phyloP scores from a whole-genome alignment of 1,140 invertebrate species.

The Antheraea mylitta region DNA sequence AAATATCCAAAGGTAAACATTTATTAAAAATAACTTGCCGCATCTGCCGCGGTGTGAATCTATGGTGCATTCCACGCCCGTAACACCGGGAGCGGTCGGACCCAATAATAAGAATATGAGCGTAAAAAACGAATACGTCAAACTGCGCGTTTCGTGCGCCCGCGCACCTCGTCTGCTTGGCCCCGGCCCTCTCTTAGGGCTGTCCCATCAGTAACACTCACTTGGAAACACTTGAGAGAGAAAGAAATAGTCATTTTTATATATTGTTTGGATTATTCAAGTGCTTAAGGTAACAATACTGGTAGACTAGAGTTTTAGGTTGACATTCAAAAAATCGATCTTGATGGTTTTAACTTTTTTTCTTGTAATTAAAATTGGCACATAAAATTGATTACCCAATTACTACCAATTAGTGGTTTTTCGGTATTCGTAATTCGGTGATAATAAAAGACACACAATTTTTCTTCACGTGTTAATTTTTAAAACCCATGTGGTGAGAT shows the following conservation, averaged over 20 bases:
- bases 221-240: background rate
- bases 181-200: constrained; percentile 12
- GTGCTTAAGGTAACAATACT: background rate
- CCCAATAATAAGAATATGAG: constrained; percentile 75
- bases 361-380: too few relatives aligned
- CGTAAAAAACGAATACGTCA: constrained; percentile 70
- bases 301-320: background rate
- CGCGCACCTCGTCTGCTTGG: constrained; percentile 36
- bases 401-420: too few relatives aligned
- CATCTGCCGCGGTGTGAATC: constrained; percentile 45
- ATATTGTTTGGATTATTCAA: background rate
- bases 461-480: too few relatives aligned
- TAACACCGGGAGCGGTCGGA: constrained; percentile 74
- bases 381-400: too few relatives aligned
- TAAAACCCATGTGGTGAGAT: background rate
- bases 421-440: too few relatives aligned
- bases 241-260: background rate
- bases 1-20: constrained; percentile 1
- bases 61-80: constrained; percentile 70
- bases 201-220: constrained; percentile 1
- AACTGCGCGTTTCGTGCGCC: constrained; percentile 61
- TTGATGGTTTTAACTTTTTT: too few relatives aligned
- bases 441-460: too few relatives aligned
- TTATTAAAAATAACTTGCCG: constrained; percentile 31
- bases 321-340: too few relatives aligned